phyloP scores from a whole-genome alignment of 2,888 invertebrate genomes.

The Resseliella maxima region DNA sequence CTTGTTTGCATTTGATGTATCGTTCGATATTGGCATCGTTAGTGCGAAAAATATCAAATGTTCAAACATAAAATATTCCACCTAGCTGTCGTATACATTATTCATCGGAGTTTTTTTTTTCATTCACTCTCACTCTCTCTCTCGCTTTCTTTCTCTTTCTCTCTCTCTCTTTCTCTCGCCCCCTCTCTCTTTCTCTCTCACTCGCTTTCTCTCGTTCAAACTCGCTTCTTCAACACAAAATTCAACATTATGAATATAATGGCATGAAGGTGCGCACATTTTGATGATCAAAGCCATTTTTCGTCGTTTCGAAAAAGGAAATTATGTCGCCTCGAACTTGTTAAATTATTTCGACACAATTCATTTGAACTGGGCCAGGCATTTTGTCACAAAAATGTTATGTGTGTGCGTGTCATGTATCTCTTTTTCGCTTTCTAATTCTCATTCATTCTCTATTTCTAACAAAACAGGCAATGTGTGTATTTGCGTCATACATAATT shows the following conservation, averaged over 20 bases:
- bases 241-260: background rate
- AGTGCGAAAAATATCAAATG: conserved; percentile 46
- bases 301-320: background rate
- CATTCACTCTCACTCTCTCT: too few relatives aligned
- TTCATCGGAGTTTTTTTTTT: too few relatives aligned
- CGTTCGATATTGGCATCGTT: conserved; percentile 10
- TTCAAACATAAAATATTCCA: conserved; percentile 41
- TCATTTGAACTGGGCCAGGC: background rate
- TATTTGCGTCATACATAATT: too few relatives aligned
- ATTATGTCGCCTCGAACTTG: conserved; percentile 50
- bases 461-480: too few relatives aligned
- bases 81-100: conserved; percentile 13
- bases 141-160: too few relatives aligned
- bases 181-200: too few relatives aligned
- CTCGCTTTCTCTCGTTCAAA: too few relatives aligned
- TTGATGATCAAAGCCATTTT: conserved; percentile 48
- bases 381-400: background rate
- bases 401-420: too few relatives aligned
- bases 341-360: conserved; percentile 53
- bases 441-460: too few relatives aligned
- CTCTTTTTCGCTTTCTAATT: too few relatives aligned
- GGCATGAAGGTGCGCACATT: background rate
- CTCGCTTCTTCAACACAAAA: conserved; percentile 23
- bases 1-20: conserved; percentile 1
- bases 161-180: too few relatives aligned